A percentile compares a stretch with the other conserved stretches of the same genome.
Evolutionary conservation across 1,140 invertebrate genomes (phyloP).

Genomic region (Amphibalanus amphitrite): DNA sequence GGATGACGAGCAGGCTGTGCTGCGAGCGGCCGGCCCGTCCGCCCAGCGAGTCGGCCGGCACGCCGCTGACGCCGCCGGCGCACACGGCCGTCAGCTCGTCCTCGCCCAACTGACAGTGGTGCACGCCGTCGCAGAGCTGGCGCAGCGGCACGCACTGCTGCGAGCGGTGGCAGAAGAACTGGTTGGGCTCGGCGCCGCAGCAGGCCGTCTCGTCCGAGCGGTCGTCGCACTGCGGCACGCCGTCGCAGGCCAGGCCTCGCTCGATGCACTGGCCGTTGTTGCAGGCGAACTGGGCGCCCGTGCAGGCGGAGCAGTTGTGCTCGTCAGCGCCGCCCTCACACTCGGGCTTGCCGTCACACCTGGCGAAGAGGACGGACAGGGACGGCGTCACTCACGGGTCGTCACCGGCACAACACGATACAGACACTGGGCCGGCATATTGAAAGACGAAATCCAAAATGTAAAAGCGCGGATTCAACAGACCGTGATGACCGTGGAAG

Average conservation of each 20-base stretch:
- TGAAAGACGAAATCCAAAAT: too few relatives aligned
- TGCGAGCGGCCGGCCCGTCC: neutral
- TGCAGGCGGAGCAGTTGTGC: slow-evolving; percentile 26
- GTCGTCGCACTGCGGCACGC: slow-evolving; percentile 44
- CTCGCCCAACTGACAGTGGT: slow-evolving; percentile 59
- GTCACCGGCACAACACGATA: too few relatives aligned
- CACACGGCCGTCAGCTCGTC: slow-evolving; percentile 55
- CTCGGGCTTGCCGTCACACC: slow-evolving; percentile 20
- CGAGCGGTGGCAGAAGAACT: slow-evolving; percentile 55
- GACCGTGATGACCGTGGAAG: too few relatives aligned
- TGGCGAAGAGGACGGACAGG: neutral
- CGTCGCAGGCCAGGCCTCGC: slow-evolving; percentile 46
- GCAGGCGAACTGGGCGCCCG: slow-evolving; percentile 57
- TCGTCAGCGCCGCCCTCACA: slow-evolving; percentile 52
- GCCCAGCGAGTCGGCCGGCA: neutral
- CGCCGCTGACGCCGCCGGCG: slow-evolving; percentile 6
- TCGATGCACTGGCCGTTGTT: slow-evolving; percentile 56
- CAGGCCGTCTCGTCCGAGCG: slow-evolving; percentile 37
- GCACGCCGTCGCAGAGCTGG: slow-evolving; percentile 50
- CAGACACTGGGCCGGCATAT: too few relatives aligned
- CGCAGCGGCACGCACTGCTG: slow-evolving; percentile 43
- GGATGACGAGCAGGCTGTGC: neutral
- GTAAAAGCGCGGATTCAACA: too few relatives aligned
- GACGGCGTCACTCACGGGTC: too few relatives aligned
- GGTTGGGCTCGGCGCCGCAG: slow-evolving; percentile 32